A percentile compares a stretch with the other conserved stretches of the same genome.
Conservation (phyloP, 1,140 invertebrate genomes). For the Triops longicaudatus region DNA sequence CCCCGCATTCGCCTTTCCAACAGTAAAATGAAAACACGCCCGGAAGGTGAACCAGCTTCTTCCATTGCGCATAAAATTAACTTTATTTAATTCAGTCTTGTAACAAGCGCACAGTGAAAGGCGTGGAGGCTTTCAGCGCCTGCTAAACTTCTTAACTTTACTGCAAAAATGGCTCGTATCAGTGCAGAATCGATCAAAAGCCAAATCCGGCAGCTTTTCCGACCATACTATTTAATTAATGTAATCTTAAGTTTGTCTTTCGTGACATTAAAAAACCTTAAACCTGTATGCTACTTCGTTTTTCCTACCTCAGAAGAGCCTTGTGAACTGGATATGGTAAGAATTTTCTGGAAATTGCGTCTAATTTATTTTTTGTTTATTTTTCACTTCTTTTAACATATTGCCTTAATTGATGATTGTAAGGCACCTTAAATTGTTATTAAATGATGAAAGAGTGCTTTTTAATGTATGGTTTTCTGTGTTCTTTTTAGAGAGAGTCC, state of each 20-base stretch:
- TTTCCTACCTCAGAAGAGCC: slow-evolving; percentile 48
- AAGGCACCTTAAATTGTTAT: no score
- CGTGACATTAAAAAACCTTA: slow-evolving; percentile 60
- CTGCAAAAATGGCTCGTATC: background rate
- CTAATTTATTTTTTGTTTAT: background rate
- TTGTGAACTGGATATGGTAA: slow-evolving; percentile 70
- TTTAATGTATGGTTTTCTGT: slow-evolving; percentile 27
- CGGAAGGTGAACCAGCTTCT: no score
- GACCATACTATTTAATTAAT: slow-evolving; percentile 82
- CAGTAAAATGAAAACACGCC: no score
- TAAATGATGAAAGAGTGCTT: no score
- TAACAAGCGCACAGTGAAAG: no score
- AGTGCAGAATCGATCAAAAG: slow-evolving; percentile 47
- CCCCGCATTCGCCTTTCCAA: no score
- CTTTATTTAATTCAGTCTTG: no score
- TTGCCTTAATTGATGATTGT: no score
- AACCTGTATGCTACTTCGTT: slow-evolving; percentile 58
- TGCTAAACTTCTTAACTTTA: no score
- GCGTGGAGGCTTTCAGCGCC: no score
- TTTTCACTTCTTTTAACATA: slow-evolving; percentile 29
- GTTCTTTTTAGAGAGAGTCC: slow-evolving; percentile 65
- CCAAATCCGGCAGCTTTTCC: slow-evolving; percentile 60
- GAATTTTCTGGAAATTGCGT: background rate
- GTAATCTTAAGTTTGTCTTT: slow-evolving; percentile 76
- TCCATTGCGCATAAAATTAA: no score